These are phyloP conservation scores for Oscheius sp. DNA, from an alignment of 2,888 invertebrate genomes.

Conservation along the genomic window DNA sequence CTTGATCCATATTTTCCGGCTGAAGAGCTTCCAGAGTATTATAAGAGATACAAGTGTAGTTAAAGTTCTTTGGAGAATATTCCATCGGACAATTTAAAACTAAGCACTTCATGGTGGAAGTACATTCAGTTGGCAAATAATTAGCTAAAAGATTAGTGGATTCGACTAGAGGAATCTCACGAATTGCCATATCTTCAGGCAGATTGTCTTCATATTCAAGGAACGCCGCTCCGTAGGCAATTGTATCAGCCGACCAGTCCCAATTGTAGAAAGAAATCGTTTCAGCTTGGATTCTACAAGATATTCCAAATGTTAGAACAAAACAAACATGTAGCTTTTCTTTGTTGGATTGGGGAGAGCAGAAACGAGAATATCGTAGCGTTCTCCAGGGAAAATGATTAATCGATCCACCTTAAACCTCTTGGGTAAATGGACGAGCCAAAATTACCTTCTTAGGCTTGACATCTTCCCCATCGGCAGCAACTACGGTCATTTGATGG, in stretches of 20 bases:
- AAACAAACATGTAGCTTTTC: constrained; percentile 33
- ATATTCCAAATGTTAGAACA: background rate
- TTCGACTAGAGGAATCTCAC: constrained; percentile 23
- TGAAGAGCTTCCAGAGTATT: constrained; percentile 43
- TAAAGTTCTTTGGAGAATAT: constrained; percentile 42
- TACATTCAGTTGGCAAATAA: constrained; percentile 7
- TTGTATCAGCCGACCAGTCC: constrained; percentile 49
- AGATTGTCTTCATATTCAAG: constrained; percentile 52
- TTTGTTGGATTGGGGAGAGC: constrained; percentile 45
- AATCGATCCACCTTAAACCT: constrained; percentile 45
- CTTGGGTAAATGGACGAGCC: background rate
- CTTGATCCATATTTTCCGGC: constrained; percentile 12
- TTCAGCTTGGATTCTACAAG: constrained; percentile 41
- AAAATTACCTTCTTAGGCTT: constrained; percentile 43
- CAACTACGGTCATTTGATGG: constrained; percentile 58
- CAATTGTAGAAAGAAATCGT: constrained; percentile 48
- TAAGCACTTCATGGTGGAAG: background rate
- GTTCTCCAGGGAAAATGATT: constrained; percentile 63
- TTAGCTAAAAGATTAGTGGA: background rate
- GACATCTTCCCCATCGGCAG: constrained; percentile 63
- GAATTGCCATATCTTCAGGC: constrained; percentile 33
- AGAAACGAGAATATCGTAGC: constrained; percentile 63
- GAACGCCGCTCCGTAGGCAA: constrained; percentile 55
- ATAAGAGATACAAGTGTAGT: constrained; percentile 54
- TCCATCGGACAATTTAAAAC: constrained; percentile 52